Evolutionary conservation across 2,113 vertebrate genomes (phyloP).

Genomic region (Brachypodius melanocephalos): DNA sequence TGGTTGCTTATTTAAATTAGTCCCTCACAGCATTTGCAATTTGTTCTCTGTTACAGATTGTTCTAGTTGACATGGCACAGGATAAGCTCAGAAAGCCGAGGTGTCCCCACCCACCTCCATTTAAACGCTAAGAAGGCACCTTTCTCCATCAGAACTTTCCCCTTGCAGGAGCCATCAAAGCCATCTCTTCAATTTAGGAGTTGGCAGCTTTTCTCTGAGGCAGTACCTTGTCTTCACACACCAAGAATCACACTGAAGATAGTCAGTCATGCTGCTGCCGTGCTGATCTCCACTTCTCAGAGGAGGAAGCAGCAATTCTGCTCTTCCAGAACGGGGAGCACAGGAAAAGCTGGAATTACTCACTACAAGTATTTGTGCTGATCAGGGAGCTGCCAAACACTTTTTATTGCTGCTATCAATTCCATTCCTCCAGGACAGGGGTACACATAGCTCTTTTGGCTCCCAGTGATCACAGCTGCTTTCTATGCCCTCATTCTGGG

Average conservation of each 20-base stretch:
- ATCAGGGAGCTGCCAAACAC: slow-evolving; percentile 32
- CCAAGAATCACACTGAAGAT: background rate
- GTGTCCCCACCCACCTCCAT: background rate
- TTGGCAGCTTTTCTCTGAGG: slow-evolving; percentile 5
- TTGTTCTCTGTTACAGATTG: background rate
- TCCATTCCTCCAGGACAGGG: background rate
- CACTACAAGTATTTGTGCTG: background rate
- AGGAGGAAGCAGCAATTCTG: background rate
- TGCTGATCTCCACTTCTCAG: background rate
- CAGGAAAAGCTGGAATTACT: slow-evolving; percentile 17
- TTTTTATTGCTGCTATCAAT: slow-evolving; percentile 51
- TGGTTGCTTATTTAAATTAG: background rate
- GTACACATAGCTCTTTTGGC: slow-evolving; percentile 1
- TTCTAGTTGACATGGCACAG: background rate
- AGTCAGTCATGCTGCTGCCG: background rate
- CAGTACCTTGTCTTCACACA: slow-evolving; percentile 2
- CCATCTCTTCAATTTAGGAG: background rate
- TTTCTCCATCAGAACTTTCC: background rate
- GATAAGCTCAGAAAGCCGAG: background rate
- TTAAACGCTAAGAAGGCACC: background rate
- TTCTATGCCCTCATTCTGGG: background rate
- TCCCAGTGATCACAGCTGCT: slow-evolving; percentile 11
- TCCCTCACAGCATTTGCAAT: background rate
- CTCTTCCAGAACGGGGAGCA: slow-evolving; percentile 36
- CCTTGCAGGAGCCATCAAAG: background rate